phyloP scores from a whole-genome alignment of 2,113 vertebrate genomes.

The Nanorana parkeri region DNA sequence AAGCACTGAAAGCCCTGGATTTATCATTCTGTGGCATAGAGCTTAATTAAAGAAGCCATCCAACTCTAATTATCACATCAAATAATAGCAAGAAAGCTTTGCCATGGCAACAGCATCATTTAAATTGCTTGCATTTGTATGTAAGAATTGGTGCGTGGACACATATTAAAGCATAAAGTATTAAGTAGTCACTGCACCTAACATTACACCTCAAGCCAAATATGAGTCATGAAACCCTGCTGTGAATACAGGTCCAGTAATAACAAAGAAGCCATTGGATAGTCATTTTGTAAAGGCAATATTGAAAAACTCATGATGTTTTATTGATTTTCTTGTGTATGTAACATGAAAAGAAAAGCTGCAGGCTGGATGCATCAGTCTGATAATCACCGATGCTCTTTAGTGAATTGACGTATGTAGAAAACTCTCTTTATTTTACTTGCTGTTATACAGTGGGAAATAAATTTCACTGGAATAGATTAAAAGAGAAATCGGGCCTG shows the following conservation, averaged over 20 bases:
- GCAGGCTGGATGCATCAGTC: neutral
- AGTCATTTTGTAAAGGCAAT: neutral
- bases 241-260: neutral
- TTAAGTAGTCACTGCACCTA: neutral
- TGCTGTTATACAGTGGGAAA: neutral
- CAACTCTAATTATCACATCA: constrained; percentile 19
- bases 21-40: neutral
- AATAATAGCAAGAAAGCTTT: neutral
- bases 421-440: neutral
- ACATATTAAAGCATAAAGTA: neutral
- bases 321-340: neutral
- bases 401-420: neutral
- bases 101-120: constrained; percentile 6
- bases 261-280: neutral
- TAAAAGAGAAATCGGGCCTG: neutral
- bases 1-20: neutral
- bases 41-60: constrained; percentile 2
- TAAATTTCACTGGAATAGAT: neutral
- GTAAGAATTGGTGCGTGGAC: neutral
- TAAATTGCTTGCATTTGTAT: constrained; percentile 2
- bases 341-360: neutral
- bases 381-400: neutral
- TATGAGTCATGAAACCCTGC: neutral
- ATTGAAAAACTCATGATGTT: neutral
- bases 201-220: neutral